Base-by-base conservation (phyloP, 2,888 invertebrate species). In the Hymenopus coronatus region DNA sequence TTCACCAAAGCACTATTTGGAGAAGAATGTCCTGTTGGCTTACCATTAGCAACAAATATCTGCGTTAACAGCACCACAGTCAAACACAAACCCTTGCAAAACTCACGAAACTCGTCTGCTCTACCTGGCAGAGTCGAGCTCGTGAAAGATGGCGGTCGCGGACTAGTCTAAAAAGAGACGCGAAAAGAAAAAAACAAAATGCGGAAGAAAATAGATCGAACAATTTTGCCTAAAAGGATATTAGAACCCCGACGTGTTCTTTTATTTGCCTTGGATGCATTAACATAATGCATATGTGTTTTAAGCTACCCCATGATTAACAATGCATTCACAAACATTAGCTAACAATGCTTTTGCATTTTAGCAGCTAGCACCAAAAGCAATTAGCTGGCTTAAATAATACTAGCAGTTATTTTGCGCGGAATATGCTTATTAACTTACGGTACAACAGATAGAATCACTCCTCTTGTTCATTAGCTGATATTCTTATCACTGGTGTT, bases 131-230 rank as follows among this genome's bases (percentile, higher is more conserved):
- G 89, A 83, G 54, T 15, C 85, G 82, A 85, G 88, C 70, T 86
- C 54, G 81, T 87, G 81, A n/a, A 89, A 89, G 88, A 89, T 89
- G 89, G 89, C 89, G 82, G 89, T 30, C 87, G 87, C 89, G 84
- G 85, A 85, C 28, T 88, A 87, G n/a, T 85, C 89, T 88, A 88
- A 89, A 89, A n/a, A 81, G 27, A 87, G 82, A 40, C 84, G 87
- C 87, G 84, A 30, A 20, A 82, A 33, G 84, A 27, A 30, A 30
- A 87, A 86, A 89, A 88, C 27, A 87, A 82, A 84, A 28, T 88
- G 87, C 87, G 87, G 87, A 88, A 84, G 83, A 89, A 89, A 88
- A 88, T 84, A 89, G 84, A 84, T n/a, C 87, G 70, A 85, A 46
- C 8, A 28, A 54, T 54, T 46, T 40, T 54, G 28, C 14, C n/a